A percentile compares a stretch with the other conserved stretches of the same genome.
Conservation (phyloP, 2,888 invertebrate genomes). For the Siphonodentalium dalli region DNA sequence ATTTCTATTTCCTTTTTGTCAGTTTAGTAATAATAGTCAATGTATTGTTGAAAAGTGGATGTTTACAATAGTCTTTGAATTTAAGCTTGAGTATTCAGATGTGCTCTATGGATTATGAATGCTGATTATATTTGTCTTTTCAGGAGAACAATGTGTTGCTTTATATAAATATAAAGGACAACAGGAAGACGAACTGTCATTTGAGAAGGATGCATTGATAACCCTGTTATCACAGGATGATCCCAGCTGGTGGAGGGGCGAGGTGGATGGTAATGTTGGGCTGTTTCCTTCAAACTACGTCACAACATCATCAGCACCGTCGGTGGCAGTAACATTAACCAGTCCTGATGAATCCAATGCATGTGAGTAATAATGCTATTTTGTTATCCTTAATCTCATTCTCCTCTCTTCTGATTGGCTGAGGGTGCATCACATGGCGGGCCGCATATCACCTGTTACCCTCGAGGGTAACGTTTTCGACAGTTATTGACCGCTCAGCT, state of each 20-base stretch:
- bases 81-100: too few species aligned
- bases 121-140: constrained; percentile 8
- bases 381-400: too few species aligned
- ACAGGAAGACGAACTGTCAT: constrained; percentile 63
- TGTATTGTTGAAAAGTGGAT: too few species aligned
- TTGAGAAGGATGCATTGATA: constrained; percentile 61
- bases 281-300: constrained; percentile 97
- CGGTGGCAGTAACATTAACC: constrained; percentile 16
- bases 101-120: too few species aligned
- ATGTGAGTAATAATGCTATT: constrained; percentile 57
- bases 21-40: too few species aligned
- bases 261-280: constrained; percentile 85
- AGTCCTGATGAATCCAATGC: constrained; percentile 33
- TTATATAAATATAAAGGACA: constrained; percentile 61
- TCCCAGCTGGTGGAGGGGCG: constrained; percentile 98
- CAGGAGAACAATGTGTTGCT: constrained; percentile 76
- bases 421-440: too few species aligned
- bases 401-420: constrained; percentile 1
- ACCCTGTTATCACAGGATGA: constrained; percentile 82
- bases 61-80: too few species aligned
- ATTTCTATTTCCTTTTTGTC: too few species aligned
- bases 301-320: constrained; percentile 66
- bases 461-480: too few species aligned
- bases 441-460: too few species aligned
- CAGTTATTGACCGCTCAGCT: too few species aligned